Evolutionary conservation across 2,113 vertebrate species (phyloP).

Genomic region (Xiphophorus maculatus): DNA sequence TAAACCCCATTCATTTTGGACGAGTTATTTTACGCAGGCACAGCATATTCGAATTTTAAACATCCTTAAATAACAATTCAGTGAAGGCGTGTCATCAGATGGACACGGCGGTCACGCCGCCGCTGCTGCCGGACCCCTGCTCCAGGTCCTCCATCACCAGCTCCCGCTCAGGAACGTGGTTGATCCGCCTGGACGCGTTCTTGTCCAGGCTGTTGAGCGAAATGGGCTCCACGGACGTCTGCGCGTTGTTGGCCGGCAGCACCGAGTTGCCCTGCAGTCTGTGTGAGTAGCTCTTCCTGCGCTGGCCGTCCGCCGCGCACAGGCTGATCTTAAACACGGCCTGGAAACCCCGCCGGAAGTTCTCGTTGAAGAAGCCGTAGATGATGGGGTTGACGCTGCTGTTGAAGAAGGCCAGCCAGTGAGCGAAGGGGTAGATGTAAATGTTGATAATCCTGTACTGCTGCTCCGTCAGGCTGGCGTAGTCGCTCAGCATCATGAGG

Average conservation of each 20-base stretch:
- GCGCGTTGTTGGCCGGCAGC: conserved; percentile 76
- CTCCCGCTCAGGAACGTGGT: conserved; percentile 77
- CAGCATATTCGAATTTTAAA: background rate
- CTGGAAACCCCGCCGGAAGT: conserved; percentile 88
- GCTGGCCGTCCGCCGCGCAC: conserved; percentile 71
- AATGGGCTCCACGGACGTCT: conserved; percentile 70
- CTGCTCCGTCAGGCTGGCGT: conserved; percentile 80
- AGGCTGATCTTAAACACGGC: conserved; percentile 83
- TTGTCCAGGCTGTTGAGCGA: conserved; percentile 79
- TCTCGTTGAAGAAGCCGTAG: conserved; percentile 92
- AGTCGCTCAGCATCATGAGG: conserved; percentile 93
- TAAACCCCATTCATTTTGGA: background rate
- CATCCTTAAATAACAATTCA: background rate
- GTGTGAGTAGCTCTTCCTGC: conserved; percentile 73
- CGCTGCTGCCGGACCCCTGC: conserved; percentile 71
- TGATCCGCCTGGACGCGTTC: conserved; percentile 50
- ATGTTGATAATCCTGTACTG: conserved; percentile 87
- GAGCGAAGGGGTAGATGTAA: conserved; percentile 92
- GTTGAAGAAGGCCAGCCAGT: conserved; percentile 94
- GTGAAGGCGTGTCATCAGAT: conserved; percentile 51
- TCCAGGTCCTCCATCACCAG: conserved; percentile 83
- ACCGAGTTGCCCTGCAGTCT: conserved; percentile 75
- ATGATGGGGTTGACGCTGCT: conserved; percentile 94
- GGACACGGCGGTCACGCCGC: conserved; percentile 73
- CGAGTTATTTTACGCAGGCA: background rate